These are phyloP conservation scores for Rhynchomys soricoides DNA, from an alignment of 2,113 vertebrate species.

Conservation along the genomic window DNA sequence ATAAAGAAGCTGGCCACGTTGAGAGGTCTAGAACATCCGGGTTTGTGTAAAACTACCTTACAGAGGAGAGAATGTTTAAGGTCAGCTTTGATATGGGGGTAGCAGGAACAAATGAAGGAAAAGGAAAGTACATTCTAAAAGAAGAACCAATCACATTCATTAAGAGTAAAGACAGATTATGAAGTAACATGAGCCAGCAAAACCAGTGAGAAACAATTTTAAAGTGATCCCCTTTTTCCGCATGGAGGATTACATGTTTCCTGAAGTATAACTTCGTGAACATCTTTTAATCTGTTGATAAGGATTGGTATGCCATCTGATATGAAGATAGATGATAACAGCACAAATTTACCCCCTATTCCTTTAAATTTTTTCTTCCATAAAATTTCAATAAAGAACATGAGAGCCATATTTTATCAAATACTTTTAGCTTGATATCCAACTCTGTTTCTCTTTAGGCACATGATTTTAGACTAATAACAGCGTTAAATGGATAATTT, in stretches of 20 bases:
- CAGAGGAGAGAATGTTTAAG: neutral
- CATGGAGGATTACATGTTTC: neutral
- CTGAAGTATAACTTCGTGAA: neutral
- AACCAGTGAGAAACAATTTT: neutral
- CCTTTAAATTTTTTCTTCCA: neutral
- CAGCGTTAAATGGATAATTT: neutral
- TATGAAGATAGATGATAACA: slow-evolving; percentile 13
- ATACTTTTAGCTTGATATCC: neutral
- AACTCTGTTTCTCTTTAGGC: slow-evolving; percentile 21
- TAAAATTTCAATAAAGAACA: slow-evolving; percentile 16
- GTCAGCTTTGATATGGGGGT: neutral
- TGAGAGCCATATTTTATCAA: slow-evolving; percentile 5
- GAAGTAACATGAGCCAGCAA: neutral
- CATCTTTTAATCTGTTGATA: slow-evolving; percentile 2
- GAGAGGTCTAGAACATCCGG: neutral
- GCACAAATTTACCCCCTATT: neutral
- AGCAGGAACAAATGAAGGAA: neutral
- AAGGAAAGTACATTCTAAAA: neutral
- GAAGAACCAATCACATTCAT: neutral
- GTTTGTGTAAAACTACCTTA: neutral
- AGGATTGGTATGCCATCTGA: neutral
- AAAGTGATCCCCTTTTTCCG: neutral
- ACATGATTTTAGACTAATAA: neutral
- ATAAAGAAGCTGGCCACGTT: neutral
- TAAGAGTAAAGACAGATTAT: neutral